phyloP scores from a whole-genome alignment of 2,113 vertebrate species.

The western clawed frog (Xenopus tropicalis) region DNA sequence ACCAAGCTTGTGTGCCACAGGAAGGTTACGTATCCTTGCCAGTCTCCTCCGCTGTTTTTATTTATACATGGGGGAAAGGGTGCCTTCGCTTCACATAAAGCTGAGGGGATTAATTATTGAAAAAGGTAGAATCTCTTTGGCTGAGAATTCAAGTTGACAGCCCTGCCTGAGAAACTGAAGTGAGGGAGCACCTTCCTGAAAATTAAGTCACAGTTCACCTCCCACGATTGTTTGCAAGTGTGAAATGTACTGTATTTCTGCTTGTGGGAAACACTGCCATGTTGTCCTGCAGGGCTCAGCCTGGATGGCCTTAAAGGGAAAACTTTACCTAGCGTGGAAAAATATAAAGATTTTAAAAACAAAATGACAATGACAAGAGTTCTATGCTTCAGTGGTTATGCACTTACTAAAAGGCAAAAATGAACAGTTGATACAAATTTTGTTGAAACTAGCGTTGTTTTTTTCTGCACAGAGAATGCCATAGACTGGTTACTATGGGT shows the following conservation, averaged over 20 bases:
- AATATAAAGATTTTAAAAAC: no score
- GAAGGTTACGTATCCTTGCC: not conserved
- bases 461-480: no score
- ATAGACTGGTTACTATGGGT: no score
- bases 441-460: no score
- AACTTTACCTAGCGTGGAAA: no score
- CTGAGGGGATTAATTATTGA: conserved; percentile 32
- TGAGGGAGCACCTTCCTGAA: conserved; percentile 35
- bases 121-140: conserved; percentile 1
- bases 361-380: no score
- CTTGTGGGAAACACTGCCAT: not conserved
- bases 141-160: conserved; percentile 39
- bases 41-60: conserved; percentile 6
- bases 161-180: conserved; percentile 6
- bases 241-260: conserved; percentile 11
- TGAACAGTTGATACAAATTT: no score
- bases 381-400: no score
- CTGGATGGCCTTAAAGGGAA: conserved; percentile 6
- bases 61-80: conserved; percentile 13
- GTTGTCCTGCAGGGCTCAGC: not conserved
- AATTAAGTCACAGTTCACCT: conserved; percentile 40
- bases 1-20: not conserved
- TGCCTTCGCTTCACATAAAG: not conserved
- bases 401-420: no score
- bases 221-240: conserved; percentile 26